Conservation (phyloP, 2,797 vertebrate genomes). For the Carapus acus region DNA sequence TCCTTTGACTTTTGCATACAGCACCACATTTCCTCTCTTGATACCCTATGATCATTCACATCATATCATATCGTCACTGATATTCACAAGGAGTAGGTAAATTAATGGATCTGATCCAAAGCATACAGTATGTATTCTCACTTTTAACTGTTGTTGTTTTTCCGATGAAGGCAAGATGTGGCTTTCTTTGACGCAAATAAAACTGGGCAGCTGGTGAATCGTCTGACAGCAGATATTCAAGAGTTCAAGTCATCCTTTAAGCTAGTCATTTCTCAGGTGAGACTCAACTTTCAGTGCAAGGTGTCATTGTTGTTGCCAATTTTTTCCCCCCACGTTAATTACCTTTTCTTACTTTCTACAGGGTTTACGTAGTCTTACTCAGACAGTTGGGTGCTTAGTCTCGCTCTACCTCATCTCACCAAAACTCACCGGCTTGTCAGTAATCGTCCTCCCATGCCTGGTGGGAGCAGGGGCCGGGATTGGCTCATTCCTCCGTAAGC, state of each 20-base stretch:
- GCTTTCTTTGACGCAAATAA: slow-evolving; percentile 90
- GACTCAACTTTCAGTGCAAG: no score
- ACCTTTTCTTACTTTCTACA: no score
- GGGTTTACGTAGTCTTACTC: slow-evolving; percentile 90
- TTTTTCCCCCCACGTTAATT: no score
- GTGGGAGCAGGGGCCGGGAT: slow-evolving; percentile 82
- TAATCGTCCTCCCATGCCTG: slow-evolving; percentile 79
- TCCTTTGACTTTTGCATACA: no score
- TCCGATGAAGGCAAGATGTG: slow-evolving; percentile 82
- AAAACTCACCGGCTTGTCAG: slow-evolving; percentile 83
- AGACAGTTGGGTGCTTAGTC: slow-evolving; percentile 85
- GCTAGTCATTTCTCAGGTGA: slow-evolving; percentile 88
- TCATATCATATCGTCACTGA: no score
- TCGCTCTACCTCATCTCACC: slow-evolving; percentile 91
- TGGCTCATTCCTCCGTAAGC: slow-evolving; percentile 81
- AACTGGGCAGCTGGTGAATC: slow-evolving; percentile 89
- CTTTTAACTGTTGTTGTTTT: slow-evolving; percentile 1
- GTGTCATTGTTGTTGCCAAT: no score
- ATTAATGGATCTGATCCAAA: background rate
- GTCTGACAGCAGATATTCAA: slow-evolving; percentile 90
- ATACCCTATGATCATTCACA: no score
- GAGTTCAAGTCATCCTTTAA: slow-evolving; percentile 99
- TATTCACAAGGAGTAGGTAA: no score
- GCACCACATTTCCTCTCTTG: no score
- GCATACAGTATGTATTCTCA: background rate